Base-by-base conservation (phyloP, 2,113 vertebrate genomes). In the Hystrix cristata region DNA sequence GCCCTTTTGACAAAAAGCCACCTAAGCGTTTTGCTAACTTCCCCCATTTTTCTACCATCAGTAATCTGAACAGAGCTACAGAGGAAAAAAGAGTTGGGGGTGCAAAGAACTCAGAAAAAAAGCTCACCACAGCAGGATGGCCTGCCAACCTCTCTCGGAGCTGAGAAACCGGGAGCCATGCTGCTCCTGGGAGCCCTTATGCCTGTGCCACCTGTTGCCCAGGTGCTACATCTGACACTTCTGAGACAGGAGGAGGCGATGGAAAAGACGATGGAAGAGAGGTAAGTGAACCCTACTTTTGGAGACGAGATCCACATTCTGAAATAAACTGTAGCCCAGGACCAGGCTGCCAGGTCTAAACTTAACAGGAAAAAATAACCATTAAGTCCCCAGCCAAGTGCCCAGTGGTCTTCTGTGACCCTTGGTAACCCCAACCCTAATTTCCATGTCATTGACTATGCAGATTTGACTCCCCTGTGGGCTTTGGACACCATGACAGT, bases 1-100 rank as follows among this genome's bases (percentile, higher is more conserved):
- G 46, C 43, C 89, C 43, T 95, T 81, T 59, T 2, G 3, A 95
- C n/a, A 38, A 64, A 96, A 95, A 81, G 9, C 65, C 69, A 46
- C 18, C 21, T 46, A 27, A 29, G 29, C 14, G 59, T 76, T 94
- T 91, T 25, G 23, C 79, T 91, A 80, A 91, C 93, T 25, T 64
- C 31, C 78, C 55, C 31, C 51, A 21, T 85, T 94, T 64, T 90
- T 59, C 55, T 59, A 55, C n/a, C 5, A 85, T 21, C 46, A 60
- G 19, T 29, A 19, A 51, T 65, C 34, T 89, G 31, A 60, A 79
- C 48, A 93, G 38, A 14, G 12, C 27, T 51, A 67, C n/a, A 91
- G 23, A 85, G 48, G 19, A 12, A 92, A 67, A 53, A 76, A 74
- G 67, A 65, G n/a, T 59, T 53, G 4, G 53, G 53, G 31, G 59